Evolutionary conservation across 2,888 invertebrate genomes (phyloP).

Genomic region (Drosophila quinaria): DNA sequence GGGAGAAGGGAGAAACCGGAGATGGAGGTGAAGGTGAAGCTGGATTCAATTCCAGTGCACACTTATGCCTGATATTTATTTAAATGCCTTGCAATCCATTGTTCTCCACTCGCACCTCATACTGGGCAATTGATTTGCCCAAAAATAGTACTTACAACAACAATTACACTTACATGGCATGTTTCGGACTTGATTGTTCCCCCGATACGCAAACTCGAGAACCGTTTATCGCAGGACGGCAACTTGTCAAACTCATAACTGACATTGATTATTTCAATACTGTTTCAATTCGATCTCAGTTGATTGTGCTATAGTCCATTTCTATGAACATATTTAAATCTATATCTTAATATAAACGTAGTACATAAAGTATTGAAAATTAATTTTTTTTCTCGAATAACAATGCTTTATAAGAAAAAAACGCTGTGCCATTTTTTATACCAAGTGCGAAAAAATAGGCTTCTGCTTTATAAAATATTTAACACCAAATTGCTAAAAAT

Average conservation of each 20-base stretch:
- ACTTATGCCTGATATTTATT: constrained; percentile 18
- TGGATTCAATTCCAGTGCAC: constrained; percentile 13
- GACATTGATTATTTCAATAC: background rate
- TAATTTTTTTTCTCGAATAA: too few relatives aligned
- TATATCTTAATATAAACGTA: too few relatives aligned
- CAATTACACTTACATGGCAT: too few relatives aligned
- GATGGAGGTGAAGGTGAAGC: constrained; percentile 1
- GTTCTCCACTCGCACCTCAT: constrained; percentile 9
- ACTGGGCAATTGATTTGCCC: constrained; percentile 43
- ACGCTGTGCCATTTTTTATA: too few relatives aligned
- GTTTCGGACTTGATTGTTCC: background rate
- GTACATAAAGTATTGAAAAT: too few relatives aligned
- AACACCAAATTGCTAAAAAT: too few relatives aligned
- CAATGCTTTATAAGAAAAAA: too few relatives aligned
- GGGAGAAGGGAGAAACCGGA: background rate
- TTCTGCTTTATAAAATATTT: too few relatives aligned
- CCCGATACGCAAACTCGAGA: background rate
- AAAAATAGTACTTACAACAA: background rate
- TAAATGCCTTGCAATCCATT: constrained; percentile 21
- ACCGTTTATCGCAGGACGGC: too few relatives aligned
- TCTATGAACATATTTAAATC: too few relatives aligned
- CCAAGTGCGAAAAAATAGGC: too few relatives aligned
- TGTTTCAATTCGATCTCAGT: background rate
- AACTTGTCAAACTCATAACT: background rate
- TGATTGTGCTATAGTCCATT: background rate